Percentiles rank a stretch among this genome's conserved stretches.
Evolutionary conservation across 2,888 invertebrate genomes (phyloP).

Genomic region (Taphrorychus bicolor): DNA sequence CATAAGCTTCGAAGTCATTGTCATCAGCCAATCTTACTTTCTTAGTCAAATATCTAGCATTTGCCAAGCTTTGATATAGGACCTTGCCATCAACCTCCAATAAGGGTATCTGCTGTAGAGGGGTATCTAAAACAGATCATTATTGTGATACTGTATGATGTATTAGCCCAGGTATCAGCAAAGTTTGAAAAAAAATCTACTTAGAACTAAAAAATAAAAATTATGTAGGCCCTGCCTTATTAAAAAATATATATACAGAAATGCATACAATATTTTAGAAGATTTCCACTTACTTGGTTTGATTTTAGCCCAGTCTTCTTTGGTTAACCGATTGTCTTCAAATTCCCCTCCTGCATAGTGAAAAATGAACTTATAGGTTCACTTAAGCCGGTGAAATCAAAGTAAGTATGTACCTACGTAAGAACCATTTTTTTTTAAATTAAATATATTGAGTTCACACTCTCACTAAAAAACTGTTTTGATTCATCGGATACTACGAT

Average conservation of each 20-base stretch:
- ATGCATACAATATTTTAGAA: not conserved
- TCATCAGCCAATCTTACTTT: constrained; percentile 64
- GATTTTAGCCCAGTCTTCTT: constrained; percentile 49
- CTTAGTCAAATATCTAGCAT: constrained; percentile 65
- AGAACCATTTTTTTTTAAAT: too few relatives aligned
- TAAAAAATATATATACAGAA: too few relatives aligned
- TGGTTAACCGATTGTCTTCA: constrained; percentile 65
- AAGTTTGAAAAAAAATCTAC: not conserved
- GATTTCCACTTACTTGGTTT: constrained; percentile 49
- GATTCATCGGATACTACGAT: too few relatives aligned
- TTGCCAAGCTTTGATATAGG: constrained; percentile 65
- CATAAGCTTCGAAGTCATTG: constrained; percentile 61
- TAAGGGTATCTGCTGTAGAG: constrained; percentile 60
- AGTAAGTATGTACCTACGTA: constrained; percentile 67
- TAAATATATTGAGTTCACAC: too few relatives aligned
- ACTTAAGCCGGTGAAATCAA: constrained; percentile 68
- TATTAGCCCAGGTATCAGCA: too few relatives aligned
- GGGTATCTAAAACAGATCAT: constrained; percentile 3
- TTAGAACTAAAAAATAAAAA: too few relatives aligned
- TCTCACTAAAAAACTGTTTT: too few relatives aligned
- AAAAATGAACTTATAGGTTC: constrained; percentile 70
- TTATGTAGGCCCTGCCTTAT: too few relatives aligned
- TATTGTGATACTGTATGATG: too few relatives aligned
- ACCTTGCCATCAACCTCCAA: constrained; percentile 67
- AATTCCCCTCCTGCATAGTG: constrained; percentile 68